Base-by-base conservation (phyloP, 2,888 invertebrate genomes). In the Melanostoma mellinum region DNA sequence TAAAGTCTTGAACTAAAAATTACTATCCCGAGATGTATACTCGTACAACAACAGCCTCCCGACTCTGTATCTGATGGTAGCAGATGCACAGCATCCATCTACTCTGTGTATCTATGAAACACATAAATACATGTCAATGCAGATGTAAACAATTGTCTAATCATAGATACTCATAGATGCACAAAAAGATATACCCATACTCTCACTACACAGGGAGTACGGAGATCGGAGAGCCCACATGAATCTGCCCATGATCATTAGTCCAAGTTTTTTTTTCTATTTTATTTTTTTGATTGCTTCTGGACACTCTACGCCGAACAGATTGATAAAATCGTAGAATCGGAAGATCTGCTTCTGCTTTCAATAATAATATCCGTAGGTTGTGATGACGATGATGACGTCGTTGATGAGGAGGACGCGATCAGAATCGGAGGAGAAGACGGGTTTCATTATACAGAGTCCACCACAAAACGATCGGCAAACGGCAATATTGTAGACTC, bases 1-100 rank as follows among this genome's bases (percentile, higher is more conserved):
- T 84, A 84, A 84, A 79, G 84, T 74, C 74, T 75, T 79, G 84
- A 79, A 84, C 78, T 84, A 84, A 79, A 84, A 74, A 74, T 46
- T 74, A 75, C 58, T 74, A 52, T 56, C 58, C 68, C 74, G 67
- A 69, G 46, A 9, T 44, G 40, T 46, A 44, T 38, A 52, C 30
- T 6, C 5, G 20, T 20, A 20, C 3, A 55, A 5, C 30, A 1
- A 35, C 52, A 10, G 40, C 30, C 48, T 38, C 55, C 55, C 68
- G 36, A 50, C 44, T 72, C 48, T 32, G 6, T 58, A 73, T 73
- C 58, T 71, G 58, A 58, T 42, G 58, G 42, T 30, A 56, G 60
- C 76, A 76, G 72, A 75, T 75, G 58, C 65, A 50, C 1, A 1
- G 20, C 20, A 20, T 20, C n/a, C n/a, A n/a, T n/a, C n/a, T n/a